Percentiles rank a stretch among this genome's conserved stretches.
Conservation (phyloP, 2,113 vertebrate genomes). For the Heterocephalus glaber region DNA sequence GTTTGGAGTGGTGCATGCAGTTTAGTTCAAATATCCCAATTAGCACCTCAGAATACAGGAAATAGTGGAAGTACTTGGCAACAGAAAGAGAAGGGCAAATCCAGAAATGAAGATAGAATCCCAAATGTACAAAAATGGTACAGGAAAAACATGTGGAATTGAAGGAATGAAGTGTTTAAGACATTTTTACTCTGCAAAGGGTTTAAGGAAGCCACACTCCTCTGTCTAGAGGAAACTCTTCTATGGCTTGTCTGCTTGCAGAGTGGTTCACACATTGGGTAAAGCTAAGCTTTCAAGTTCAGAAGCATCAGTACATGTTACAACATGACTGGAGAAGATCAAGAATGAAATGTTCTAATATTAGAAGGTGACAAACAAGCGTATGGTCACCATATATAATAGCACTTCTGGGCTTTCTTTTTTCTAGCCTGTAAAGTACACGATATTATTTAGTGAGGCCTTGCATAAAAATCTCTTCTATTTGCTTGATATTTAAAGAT, state of each 20-base stretch:
- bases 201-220: background rate
- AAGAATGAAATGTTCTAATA: background rate
- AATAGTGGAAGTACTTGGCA: background rate
- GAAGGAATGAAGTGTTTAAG: background rate
- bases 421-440: constrained; percentile 8
- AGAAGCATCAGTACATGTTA: background rate
- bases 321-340: background rate
- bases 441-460: background rate
- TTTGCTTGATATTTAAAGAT: background rate
- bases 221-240: background rate
- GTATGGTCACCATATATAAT: background rate
- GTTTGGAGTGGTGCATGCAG: background rate
- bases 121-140: background rate
- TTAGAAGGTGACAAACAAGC: background rate
- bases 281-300: background rate
- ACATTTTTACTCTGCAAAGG: background rate
- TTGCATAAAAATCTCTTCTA: background rate
- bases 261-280: background rate
- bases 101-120: background rate
- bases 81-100: background rate
- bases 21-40: background rate
- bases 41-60: background rate
- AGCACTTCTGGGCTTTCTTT: constrained; percentile 3
- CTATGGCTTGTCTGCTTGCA: background rate
- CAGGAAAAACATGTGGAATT: background rate